Conservation (phyloP, 2,113 vertebrate genomes). For the Heterocephalus glaber region DNA sequence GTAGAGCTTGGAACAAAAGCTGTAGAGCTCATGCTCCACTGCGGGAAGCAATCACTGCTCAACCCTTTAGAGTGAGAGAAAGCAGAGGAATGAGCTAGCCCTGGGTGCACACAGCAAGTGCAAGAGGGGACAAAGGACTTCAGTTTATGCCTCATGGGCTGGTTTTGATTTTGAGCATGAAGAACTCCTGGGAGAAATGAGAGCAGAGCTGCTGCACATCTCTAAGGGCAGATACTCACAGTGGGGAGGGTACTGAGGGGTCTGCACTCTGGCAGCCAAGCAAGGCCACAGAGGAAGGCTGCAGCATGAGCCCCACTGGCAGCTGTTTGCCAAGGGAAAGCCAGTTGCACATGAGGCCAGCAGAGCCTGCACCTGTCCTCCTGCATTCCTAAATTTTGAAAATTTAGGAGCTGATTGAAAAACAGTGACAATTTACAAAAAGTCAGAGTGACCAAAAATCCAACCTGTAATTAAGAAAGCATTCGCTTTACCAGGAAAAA, state of each 20-base stretch:
- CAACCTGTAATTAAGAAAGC: background rate
- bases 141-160: background rate
- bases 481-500: slow-evolving; percentile 53
- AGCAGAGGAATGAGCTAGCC: background rate
- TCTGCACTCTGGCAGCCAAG: background rate
- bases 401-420: slow-evolving; percentile 34
- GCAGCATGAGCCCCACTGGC: background rate
- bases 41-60: background rate
- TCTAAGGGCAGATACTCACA: background rate
- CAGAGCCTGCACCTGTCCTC: background rate
- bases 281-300: background rate
- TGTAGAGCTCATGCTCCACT: background rate
- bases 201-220: background rate
- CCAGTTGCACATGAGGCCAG: background rate
- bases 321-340: background rate
- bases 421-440: background rate
- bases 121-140: background rate
- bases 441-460: background rate
- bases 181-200: background rate
- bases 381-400: background rate
- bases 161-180: background rate
- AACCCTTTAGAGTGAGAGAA: background rate
- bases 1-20: background rate
- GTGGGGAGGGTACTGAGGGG: background rate
- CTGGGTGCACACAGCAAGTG: background rate